Conservation (phyloP, 2,888 invertebrate species). For the Ichneumoninae sp. region DNA sequence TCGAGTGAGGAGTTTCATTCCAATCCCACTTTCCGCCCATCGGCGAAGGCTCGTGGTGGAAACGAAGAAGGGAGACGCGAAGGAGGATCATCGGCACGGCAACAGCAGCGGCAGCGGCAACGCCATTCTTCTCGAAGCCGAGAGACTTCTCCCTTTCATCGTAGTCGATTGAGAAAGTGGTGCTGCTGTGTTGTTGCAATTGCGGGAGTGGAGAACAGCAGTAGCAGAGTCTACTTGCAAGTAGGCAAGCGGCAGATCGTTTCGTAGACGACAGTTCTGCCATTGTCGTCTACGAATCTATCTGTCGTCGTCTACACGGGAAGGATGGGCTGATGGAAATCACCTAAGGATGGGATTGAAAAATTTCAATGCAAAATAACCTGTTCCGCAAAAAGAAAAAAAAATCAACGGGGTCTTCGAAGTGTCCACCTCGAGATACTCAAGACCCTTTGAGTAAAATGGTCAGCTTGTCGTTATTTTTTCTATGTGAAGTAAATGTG, state of each 20-base stretch:
- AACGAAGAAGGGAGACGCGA: conserved; percentile 23
- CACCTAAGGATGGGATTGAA: background rate
- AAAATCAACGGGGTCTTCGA: no score
- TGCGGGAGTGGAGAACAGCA: conserved; percentile 16
- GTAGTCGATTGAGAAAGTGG: conserved; percentile 60
- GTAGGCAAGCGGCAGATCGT: conserved; percentile 19
- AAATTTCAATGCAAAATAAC: background rate
- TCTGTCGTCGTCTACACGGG: background rate
- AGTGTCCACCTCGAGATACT: no score
- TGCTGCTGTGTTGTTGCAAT: conserved; percentile 14
- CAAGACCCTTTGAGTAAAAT: no score
- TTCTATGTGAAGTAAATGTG: no score
- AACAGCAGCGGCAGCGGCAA: background rate
- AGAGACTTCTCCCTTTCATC: conserved; percentile 52
- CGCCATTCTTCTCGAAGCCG: conserved; percentile 35
- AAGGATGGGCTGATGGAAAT: background rate
- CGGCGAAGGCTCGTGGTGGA: background rate
- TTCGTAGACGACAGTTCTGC: conserved; percentile 19
- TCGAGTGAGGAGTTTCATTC: conserved; percentile 50
- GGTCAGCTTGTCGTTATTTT: no score
- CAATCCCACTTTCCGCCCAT: conserved; percentile 49
- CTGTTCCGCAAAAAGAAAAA: background rate
- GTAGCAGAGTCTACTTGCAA: background rate
- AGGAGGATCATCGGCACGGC: conserved; percentile 28
- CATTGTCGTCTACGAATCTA: background rate